A percentile compares a stretch with the other conserved stretches of the same genome.
phyloP scores from a whole-genome alignment of 37 sponge, comb jelly and placozoan species.

The Haliclona indistincta region DNA sequence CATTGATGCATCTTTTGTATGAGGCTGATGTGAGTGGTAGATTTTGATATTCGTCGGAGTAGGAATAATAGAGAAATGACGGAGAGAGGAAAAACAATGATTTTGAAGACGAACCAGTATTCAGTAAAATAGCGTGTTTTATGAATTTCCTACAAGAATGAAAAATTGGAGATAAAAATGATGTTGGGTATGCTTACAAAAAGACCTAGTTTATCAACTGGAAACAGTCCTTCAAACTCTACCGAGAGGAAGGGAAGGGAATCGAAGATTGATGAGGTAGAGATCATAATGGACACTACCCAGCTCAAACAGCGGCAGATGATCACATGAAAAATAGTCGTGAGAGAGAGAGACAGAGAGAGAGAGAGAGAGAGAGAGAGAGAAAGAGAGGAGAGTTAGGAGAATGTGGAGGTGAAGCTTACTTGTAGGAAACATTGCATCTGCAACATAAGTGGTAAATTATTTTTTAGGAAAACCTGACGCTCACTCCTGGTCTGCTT shows the following conservation, averaged over 20 bases:
- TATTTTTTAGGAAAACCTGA: too few relatives aligned
- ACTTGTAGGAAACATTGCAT: too few relatives aligned
- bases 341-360: background rate
- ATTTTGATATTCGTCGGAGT: constrained; percentile 2
- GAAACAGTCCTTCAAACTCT: constrained; percentile 56
- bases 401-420: too few relatives aligned
- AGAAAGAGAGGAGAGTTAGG: background rate
- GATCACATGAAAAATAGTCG: constrained; percentile 37
- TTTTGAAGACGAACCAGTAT: constrained; percentile 65
- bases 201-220: constrained; percentile 26
- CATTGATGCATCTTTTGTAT: background rate
- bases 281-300: constrained; percentile 69
- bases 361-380: constrained; percentile 10
- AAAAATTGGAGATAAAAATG: background rate
- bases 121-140: constrained; percentile 57
- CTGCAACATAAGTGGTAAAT: too few relatives aligned
- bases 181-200: constrained; percentile 40
- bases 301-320: constrained; percentile 72
- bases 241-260: constrained; percentile 65
- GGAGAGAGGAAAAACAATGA: constrained; percentile 46
- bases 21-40: background rate
- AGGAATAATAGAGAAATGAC: constrained; percentile 7
- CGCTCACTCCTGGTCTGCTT: too few relatives aligned
- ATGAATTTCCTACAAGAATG: constrained; percentile 62
- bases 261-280: constrained; percentile 63